Conservation (phyloP, 2,888 invertebrate genomes). For the Himalopsyche anomala region DNA sequence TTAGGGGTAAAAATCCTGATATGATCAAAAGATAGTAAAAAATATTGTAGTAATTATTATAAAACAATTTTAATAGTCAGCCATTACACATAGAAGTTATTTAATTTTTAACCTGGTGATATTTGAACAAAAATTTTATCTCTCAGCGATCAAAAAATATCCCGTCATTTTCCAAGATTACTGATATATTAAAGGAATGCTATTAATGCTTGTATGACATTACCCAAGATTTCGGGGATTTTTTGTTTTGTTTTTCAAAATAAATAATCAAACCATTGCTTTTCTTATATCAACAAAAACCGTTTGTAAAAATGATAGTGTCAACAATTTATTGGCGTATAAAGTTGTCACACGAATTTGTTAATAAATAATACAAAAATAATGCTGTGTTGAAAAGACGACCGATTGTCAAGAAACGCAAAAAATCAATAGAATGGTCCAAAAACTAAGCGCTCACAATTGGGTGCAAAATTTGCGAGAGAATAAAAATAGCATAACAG, state of each 20-base stretch:
- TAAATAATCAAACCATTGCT: no score
- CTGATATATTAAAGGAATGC: no score
- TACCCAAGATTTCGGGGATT: no score
- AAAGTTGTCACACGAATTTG: slow-evolving; percentile 30
- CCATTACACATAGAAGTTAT: not conserved
- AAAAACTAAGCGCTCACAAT: slow-evolving; percentile 53
- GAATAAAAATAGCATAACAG: no score
- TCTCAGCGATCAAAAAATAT: no score
- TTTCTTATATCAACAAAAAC: not conserved
- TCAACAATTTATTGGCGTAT: slow-evolving; percentile 64
- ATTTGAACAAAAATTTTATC: not conserved
- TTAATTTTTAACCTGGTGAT: not conserved
- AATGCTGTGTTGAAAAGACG: slow-evolving; percentile 7
- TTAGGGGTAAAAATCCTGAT: no score
- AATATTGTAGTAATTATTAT: not conserved
- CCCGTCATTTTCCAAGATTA: no score
- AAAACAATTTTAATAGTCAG: not conserved
- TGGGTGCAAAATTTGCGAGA: not conserved
- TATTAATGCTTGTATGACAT: no score
- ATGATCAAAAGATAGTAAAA: not conserved
- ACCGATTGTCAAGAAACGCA: slow-evolving; percentile 55
- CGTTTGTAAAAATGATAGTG: slow-evolving; percentile 49
- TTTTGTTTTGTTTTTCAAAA: not conserved
- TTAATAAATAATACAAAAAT: not conserved
- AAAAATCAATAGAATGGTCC: slow-evolving; percentile 58